phyloP scores from a whole-genome alignment of 2,797 vertebrate genomes.

The Gymnothorax javanicus region DNA sequence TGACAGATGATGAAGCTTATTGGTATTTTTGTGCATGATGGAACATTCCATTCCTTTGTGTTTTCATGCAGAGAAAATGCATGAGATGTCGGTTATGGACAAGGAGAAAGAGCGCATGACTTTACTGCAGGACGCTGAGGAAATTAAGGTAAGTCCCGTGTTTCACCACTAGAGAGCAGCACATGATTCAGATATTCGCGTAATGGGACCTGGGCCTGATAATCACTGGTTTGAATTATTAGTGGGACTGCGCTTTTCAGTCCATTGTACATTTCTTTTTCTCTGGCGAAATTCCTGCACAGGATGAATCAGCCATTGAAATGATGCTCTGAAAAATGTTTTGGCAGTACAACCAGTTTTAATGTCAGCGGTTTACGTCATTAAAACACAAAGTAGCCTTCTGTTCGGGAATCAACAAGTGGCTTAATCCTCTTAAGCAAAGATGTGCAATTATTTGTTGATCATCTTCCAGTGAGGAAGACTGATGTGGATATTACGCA shows the following conservation, averaged over 20 bases:
- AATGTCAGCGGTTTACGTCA: not conserved
- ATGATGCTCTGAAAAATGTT: not conserved
- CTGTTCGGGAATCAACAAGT: not conserved
- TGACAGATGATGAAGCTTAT: not conserved
- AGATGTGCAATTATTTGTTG: not conserved
- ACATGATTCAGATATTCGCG: not conserved
- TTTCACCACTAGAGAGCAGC: not conserved
- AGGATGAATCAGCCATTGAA: not conserved
- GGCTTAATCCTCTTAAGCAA: not conserved
- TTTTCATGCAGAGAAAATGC: constrained; percentile 79
- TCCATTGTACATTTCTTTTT: not conserved
- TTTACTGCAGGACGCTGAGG: constrained; percentile 77
- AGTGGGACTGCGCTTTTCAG: not conserved
- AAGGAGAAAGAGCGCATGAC: constrained; percentile 85
- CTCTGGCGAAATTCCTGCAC: not conserved
- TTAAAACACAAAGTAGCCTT: constrained; percentile 11
- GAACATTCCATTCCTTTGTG: not conserved
- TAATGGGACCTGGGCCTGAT: not conserved
- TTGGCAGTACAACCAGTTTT: not conserved
- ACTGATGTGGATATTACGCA: not conserved
- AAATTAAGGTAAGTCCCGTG: constrained; percentile 78
- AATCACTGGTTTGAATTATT: not conserved
- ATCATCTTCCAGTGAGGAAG: constrained; percentile 4
- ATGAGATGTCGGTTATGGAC: constrained; percentile 79
- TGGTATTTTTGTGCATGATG: not conserved